These are phyloP conservation scores for Lasioglossum lativentre DNA, from an alignment of 2,888 invertebrate species.

Conservation along the genomic window DNA sequence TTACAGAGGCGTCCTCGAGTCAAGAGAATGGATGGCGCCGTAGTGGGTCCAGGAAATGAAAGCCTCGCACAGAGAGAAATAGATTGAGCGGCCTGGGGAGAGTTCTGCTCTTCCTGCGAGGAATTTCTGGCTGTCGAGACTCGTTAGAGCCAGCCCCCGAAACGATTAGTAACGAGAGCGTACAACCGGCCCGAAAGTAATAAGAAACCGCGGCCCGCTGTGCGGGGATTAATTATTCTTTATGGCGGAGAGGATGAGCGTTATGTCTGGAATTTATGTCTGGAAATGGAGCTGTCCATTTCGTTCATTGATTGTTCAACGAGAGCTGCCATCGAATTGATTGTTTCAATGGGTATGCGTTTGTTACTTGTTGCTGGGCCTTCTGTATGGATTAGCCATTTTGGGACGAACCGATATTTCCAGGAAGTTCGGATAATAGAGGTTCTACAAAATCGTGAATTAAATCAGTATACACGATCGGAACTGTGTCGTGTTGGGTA, in stretches of 20 bases:
- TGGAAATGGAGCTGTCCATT: too few relatives aligned
- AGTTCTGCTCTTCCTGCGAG: neutral
- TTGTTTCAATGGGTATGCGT: too few relatives aligned
- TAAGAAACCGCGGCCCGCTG: constrained; percentile 11
- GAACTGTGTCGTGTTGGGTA: too few relatives aligned
- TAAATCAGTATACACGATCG: too few relatives aligned
- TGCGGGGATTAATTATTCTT: constrained; percentile 36
- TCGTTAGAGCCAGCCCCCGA: constrained; percentile 20
- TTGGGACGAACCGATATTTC: too few relatives aligned
- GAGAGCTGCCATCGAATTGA: too few relatives aligned
- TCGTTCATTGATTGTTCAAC: too few relatives aligned
- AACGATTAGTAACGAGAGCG: constrained; percentile 31
- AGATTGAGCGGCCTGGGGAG: neutral
- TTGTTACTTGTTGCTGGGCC: too few relatives aligned
- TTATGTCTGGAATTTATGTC: too few relatives aligned
- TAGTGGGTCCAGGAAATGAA: constrained; percentile 30
- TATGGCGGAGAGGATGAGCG: neutral
- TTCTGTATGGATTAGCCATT: too few relatives aligned
- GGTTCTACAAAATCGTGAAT: too few relatives aligned
- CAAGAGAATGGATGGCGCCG: constrained; percentile 12
- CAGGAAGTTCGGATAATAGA: too few relatives aligned
- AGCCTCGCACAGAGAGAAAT: constrained; percentile 16
- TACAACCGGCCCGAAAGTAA: constrained; percentile 8
- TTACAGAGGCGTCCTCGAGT: neutral
- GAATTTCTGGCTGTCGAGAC: constrained; percentile 31